These are phyloP conservation scores for Lypha dubia DNA, from an alignment of 2,888 invertebrate species.

Conservation along the genomic window DNA sequence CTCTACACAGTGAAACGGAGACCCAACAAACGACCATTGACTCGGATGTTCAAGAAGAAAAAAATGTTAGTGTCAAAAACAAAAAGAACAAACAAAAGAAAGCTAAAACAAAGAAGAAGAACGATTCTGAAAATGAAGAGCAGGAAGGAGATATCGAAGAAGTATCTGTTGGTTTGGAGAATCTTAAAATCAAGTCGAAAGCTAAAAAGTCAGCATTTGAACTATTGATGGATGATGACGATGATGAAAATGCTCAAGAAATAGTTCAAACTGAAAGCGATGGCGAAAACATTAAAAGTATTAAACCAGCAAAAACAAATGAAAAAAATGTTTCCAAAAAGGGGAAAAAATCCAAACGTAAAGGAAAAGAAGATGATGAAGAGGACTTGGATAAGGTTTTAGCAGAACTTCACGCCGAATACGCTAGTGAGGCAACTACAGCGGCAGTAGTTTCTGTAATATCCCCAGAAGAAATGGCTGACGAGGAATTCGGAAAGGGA, in stretches of 20 bases:
- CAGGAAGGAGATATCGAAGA: constrained; percentile 76
- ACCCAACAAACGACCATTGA: constrained; percentile 77
- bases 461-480: constrained; percentile 80
- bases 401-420: constrained; percentile 90
- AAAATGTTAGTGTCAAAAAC: constrained; percentile 82
- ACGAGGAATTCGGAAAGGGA: constrained; percentile 79
- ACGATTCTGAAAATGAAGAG: constrained; percentile 83
- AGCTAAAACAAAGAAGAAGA: constrained; percentile 77
- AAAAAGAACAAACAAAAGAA: constrained; percentile 81
- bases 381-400: constrained; percentile 91
- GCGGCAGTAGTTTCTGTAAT: constrained; percentile 79
- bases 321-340: constrained; percentile 86
- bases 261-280: constrained; percentile 73
- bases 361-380: constrained; percentile 89
- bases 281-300: constrained; percentile 84
- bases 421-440: constrained; percentile 88
- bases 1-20: constrained; percentile 86
- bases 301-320: constrained; percentile 83
- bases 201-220: constrained; percentile 87
- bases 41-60: constrained; percentile 76
- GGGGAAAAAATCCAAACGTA: constrained; percentile 89
- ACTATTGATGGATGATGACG: constrained; percentile 87
- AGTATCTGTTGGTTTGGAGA: constrained; percentile 85
- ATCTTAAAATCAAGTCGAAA: constrained; percentile 84
- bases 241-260: constrained; percentile 76